phyloP scores from a whole-genome alignment of 1,140 invertebrate genomes.

The Hycleus cichorii region DNA sequence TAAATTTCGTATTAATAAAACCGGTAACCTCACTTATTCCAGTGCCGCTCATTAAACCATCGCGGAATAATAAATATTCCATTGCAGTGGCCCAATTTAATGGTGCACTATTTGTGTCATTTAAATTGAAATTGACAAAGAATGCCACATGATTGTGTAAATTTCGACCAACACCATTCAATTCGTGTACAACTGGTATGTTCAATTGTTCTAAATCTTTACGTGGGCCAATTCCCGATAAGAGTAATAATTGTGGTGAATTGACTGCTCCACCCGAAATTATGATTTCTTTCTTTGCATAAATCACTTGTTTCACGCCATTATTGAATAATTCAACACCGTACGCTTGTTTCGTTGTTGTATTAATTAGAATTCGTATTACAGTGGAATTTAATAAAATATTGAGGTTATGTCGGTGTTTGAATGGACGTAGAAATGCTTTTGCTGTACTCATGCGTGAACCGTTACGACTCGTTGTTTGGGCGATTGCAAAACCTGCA shows the following conservation, averaged over 20 bases:
- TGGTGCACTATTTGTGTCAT: slow-evolving; percentile 72
- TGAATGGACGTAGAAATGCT: slow-evolving; percentile 76
- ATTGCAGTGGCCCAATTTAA: slow-evolving; percentile 83
- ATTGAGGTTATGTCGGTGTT: slow-evolving; percentile 64
- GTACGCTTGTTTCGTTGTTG: slow-evolving; percentile 55
- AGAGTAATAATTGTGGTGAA: slow-evolving; percentile 74
- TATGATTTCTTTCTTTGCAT: slow-evolving; percentile 60
- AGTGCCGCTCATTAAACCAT: slow-evolving; percentile 78
- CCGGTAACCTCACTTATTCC: slow-evolving; percentile 75
- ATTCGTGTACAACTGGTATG: slow-evolving; percentile 59
- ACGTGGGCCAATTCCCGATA: slow-evolving; percentile 74
- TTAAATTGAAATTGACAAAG: slow-evolving; percentile 68
- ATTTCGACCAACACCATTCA: slow-evolving; percentile 81
- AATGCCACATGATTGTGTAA: slow-evolving; percentile 81
- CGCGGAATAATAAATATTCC: slow-evolving; percentile 75
- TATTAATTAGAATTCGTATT: slow-evolving; percentile 63
- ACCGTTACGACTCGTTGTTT: slow-evolving; percentile 82
- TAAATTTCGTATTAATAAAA: slow-evolving; percentile 75
- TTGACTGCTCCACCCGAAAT: slow-evolving; percentile 64
- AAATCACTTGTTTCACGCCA: slow-evolving; percentile 49
- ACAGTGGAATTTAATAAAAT: slow-evolving; percentile 70
- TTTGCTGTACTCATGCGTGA: slow-evolving; percentile 72
- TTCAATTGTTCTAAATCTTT: slow-evolving; percentile 59
- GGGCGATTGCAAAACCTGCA: slow-evolving; percentile 75
- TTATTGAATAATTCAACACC: slow-evolving; percentile 59